Base-by-base conservation (phyloP, 1,140 invertebrate genomes). In the Marisa cornuarietis region DNA sequence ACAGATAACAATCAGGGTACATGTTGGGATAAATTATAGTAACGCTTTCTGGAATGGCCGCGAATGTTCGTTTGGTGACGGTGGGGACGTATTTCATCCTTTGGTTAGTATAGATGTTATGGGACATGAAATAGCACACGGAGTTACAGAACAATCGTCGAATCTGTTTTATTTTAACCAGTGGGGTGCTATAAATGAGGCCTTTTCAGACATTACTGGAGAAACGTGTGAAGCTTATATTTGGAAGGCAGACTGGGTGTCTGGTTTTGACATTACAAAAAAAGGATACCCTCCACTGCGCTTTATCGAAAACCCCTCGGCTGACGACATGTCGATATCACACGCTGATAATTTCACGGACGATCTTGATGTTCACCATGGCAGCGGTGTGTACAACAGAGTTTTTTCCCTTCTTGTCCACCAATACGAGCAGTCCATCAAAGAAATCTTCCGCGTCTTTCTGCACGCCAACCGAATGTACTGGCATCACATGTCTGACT, bases 191-290 rank as follows among this genome's bases (percentile, higher is more conserved):
- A 82, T 87, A 8, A 85, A 87, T 74, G 87, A 87, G 79, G 84
- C 87, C 3, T 87, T 85, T 71, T 86, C 84, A 3, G 85, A 87
- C 75, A 84, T 87, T 20, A 76, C 84, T 20, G 87, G 85, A 5
- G 85, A 87, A 61, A 76, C 76, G 3, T 79, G 65, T 0, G 81
- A 86, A 74, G 74, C 66, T 7, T 82, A 79, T 51, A 11, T 81
- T 0, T 31, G 61, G 16, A 66, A 74, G 49, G 54, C 65, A 7
- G 82, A 85, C 31, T 82, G 80, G 79, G 18, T 77, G 14, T 63
- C 80, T 13, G 83, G 84, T 4, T 20, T 78, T 18, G 69, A 79
- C 14, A 77, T 84, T 11, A 77, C 69, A 14, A 79, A 77, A 61
- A 75, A 62, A 63, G 62, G 26, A 22, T 4, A 71, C 9, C 54